Percentiles rank a stretch among this genome's conserved stretches.
These are phyloP conservation scores for Agonopterix subpropinquella DNA, from an alignment of 2,888 invertebrate genomes.

Conservation along the genomic window DNA sequence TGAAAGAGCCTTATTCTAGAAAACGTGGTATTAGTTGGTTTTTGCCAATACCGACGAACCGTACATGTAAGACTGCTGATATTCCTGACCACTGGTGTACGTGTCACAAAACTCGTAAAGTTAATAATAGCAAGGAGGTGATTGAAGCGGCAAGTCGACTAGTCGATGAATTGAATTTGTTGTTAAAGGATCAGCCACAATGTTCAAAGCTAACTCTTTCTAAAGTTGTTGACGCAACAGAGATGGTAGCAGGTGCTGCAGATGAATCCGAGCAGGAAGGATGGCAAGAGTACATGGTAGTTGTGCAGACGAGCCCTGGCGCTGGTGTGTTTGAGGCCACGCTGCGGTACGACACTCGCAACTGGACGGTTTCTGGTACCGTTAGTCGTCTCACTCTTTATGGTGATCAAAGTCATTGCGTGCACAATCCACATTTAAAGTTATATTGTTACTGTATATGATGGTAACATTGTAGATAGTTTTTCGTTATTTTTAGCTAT, in stretches of 20 bases:
- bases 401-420: slow-evolving; percentile 86
- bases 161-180: slow-evolving; percentile 78
- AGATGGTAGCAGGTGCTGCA: slow-evolving; percentile 66
- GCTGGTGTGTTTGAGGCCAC: slow-evolving; percentile 88
- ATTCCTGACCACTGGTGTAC: slow-evolving; percentile 93
- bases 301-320: slow-evolving; percentile 79
- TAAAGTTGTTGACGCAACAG: slow-evolving; percentile 79
- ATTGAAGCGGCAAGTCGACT: slow-evolving; percentile 76
- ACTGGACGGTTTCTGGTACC: slow-evolving; percentile 78
- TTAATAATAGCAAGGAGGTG: slow-evolving; percentile 73
- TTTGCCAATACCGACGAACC: slow-evolving; percentile 78
- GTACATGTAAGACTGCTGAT: slow-evolving; percentile 86
- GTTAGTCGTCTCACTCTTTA: slow-evolving; percentile 87
- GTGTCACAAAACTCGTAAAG: slow-evolving; percentile 81
- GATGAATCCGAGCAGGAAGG: slow-evolving; percentile 45
- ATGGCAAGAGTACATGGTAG: slow-evolving; percentile 78
- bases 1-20: slow-evolving; percentile 40
- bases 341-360: slow-evolving; percentile 52
- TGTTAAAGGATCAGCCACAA: slow-evolving; percentile 75
- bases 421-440: slow-evolving; percentile 83
- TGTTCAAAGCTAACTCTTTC: slow-evolving; percentile 80
- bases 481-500: too few relatives aligned
- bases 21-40: slow-evolving; percentile 85
- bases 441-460: slow-evolving; percentile 83
- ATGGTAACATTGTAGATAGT: too few relatives aligned